Evolutionary conservation across 2,888 invertebrate species (phyloP).

Genomic region (Diarsia mendica): DNA sequence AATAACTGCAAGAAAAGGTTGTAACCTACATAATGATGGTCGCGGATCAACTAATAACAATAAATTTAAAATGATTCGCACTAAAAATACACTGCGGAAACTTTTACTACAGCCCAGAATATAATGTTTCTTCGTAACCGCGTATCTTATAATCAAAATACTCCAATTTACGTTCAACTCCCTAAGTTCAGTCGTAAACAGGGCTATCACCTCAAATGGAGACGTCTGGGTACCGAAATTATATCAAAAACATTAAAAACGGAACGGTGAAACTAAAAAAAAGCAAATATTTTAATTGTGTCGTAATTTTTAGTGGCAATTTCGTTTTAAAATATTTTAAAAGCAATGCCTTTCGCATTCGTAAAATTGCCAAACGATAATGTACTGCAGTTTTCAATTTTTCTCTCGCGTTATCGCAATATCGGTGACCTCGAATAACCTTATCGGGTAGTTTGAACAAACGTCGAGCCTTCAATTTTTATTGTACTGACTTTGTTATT

Average conservation of each 20-base stretch:
- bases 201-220: constrained; percentile 63
- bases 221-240: constrained; percentile 61
- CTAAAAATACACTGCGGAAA: constrained; percentile 32
- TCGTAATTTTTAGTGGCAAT: constrained; percentile 67
- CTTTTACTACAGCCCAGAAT: constrained; percentile 30
- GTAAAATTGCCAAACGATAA: constrained; percentile 54
- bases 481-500: constrained; percentile 61
- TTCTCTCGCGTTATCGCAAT: constrained; percentile 64
- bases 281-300: constrained; percentile 64
- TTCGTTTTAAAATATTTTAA: constrained; percentile 54
- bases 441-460: constrained; percentile 66
- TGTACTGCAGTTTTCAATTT: constrained; percentile 66
- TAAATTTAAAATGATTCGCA: constrained; percentile 39
- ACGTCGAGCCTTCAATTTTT: constrained; percentile 58
- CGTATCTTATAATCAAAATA: constrained; percentile 47
- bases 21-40: constrained; percentile 27
- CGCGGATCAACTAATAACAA: not conserved
- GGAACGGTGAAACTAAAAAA: constrained; percentile 49
- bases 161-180: constrained; percentile 30
- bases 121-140: constrained; percentile 31
- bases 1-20: not conserved
- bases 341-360: constrained; percentile 57
- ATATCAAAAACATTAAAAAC: constrained; percentile 59
- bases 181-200: constrained; percentile 56
- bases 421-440: constrained; percentile 72